phyloP scores from a whole-genome alignment of 2,797 vertebrate species.

The Tympanoctomys barrerae region DNA sequence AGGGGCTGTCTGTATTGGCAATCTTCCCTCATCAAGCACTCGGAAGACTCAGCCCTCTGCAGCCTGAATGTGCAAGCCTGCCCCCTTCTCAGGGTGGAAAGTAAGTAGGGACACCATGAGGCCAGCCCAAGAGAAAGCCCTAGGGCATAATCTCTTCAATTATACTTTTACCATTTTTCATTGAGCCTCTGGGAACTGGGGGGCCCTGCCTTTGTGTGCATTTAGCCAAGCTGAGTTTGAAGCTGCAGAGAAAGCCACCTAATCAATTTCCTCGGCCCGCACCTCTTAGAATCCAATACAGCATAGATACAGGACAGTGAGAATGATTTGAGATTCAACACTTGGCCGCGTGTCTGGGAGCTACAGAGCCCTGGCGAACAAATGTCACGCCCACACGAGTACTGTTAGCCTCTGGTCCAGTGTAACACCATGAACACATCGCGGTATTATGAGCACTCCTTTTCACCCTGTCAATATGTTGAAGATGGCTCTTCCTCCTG shows the following conservation, averaged over 20 bases:
- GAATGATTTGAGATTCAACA: slow-evolving; percentile 81
- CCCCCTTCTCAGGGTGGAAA: not conserved
- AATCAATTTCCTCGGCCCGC: slow-evolving; percentile 82
- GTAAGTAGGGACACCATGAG: slow-evolving; percentile 28
- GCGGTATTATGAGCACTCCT: slow-evolving; percentile 83
- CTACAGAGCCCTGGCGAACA: slow-evolving; percentile 65
- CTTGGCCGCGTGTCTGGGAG: slow-evolving; percentile 74
- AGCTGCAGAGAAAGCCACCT: slow-evolving; percentile 69
- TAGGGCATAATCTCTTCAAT: slow-evolving; percentile 72
- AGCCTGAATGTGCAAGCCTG: slow-evolving; percentile 70
- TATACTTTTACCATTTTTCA: slow-evolving; percentile 72
- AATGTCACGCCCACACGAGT: slow-evolving; percentile 84
- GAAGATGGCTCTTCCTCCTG: slow-evolving; percentile 96
- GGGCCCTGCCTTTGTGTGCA: not conserved
- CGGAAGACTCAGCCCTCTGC: slow-evolving; percentile 67
- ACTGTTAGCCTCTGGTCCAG: slow-evolving; percentile 84
- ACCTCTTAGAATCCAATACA: slow-evolving; percentile 84
- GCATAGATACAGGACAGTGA: slow-evolving; percentile 77
- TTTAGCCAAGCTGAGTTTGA: not conserved
- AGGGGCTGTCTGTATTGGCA: not conserved
- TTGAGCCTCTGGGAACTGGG: not conserved
- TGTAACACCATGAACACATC: slow-evolving; percentile 80
- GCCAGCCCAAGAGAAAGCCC: slow-evolving; percentile 56
- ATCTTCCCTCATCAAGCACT: slow-evolving; percentile 63
- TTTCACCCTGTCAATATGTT: slow-evolving; percentile 93